Evolutionary conservation across 2,888 invertebrate genomes (phyloP), one percentile per base, ranked within the genome.

Genomic region (Cantharis nigra): DNA sequence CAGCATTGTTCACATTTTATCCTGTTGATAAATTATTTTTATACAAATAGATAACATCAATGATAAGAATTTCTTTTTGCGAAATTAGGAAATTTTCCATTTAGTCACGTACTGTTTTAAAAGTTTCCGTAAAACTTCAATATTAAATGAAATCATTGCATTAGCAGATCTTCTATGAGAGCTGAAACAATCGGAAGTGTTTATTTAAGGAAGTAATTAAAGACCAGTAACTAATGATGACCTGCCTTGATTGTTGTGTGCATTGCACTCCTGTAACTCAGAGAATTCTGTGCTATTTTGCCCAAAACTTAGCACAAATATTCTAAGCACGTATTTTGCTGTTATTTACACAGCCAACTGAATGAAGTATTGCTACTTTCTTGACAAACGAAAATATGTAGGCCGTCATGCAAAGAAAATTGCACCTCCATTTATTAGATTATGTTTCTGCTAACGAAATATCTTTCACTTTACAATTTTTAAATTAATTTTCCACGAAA

Each of bases 151-250:
- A 49, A 49, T 49, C 49, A 49, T 49, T 49, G n/a, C 49, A 49
- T 49, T 49, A 49, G 49, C 49, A n/a, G 26, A 23, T 67, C 65
- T 67, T 18, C 26, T 67, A 20, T 20, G 11, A 18, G 64, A 18
- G 64, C 18, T 77, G 72, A 76, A 80, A 81, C 80, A 79, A 78
- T 80, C 73, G 78, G 49, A 77, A 81, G 81, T 82, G 82, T 83
- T 83, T 82, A 78, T 80, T 81, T 80, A 80, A 75, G 80, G 81
- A 82, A 81, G 82, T 81, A 83, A 83, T 83, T 83, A 83, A 81
- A 82, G 82, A 78, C 81, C 80, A 81, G 80, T 78, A 69, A 78
- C 79, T 82, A 82, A 82, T 82, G 81, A 82, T 76, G 79, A 78
- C 76, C 79, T 62, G 72, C 79, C 74, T 76, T 83, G 81, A 82